A percentile compares a stretch with the other conserved stretches of the same genome.
These are phyloP conservation scores for Enteromius anoplus DNA, from an alignment of 2,797 vertebrate genomes.

Conservation along the genomic window DNA sequence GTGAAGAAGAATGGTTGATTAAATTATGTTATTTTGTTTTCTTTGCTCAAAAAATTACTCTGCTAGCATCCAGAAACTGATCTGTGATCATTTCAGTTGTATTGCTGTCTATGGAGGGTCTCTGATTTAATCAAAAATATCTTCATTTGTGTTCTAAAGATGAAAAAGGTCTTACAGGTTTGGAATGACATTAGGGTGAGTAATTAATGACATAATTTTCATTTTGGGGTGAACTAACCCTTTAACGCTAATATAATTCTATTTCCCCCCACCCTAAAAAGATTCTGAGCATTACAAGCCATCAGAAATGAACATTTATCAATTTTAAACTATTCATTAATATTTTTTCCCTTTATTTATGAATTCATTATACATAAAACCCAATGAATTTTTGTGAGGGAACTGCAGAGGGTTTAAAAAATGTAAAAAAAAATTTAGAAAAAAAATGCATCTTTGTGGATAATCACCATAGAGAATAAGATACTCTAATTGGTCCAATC, in stretches of 20 bases:
- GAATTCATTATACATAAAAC: neutral
- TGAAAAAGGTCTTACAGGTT: neutral
- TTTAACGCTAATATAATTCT: neutral
- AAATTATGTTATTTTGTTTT: too few species aligned
- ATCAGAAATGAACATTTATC: constrained; percentile 68
- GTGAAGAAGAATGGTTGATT: too few species aligned
- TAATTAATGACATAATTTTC: neutral
- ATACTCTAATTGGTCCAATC: too few species aligned
- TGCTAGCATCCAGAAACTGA: too few species aligned
- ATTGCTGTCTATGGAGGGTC: too few species aligned
- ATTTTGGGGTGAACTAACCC: neutral
- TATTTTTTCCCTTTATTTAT: constrained; percentile 46
- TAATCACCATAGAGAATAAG: neutral
- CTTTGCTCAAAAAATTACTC: too few species aligned
- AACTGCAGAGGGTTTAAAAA: too few species aligned
- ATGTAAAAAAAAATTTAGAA: neutral
- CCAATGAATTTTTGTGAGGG: too few species aligned
- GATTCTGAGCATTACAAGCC: constrained; percentile 61
- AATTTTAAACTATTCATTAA: constrained; percentile 72
- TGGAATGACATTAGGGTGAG: neutral
- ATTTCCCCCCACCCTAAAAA: constrained; percentile 58
- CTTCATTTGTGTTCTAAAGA: too few species aligned
- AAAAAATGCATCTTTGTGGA: neutral
- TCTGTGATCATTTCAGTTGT: too few species aligned
- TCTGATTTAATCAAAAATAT: too few species aligned